Base-by-base conservation (phyloP, 2,888 invertebrate genomes). In the Andrena marginata region DNA sequence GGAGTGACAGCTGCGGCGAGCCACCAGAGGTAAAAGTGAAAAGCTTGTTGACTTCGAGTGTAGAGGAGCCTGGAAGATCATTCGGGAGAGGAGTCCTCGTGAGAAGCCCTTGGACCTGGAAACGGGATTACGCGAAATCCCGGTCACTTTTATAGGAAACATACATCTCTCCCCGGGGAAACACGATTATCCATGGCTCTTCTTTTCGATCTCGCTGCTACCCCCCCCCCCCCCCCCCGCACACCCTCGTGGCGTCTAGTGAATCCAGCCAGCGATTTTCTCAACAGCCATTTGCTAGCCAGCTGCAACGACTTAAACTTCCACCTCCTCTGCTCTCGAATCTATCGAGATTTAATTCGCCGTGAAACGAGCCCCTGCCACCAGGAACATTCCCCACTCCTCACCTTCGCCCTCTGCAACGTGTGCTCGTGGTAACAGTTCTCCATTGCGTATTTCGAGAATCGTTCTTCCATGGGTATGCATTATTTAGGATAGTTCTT, bases 51-150 rank as follows among this genome's bases (percentile, higher is more conserved):
- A 80, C 80, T 78, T 31, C 10, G 35, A 33, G n/a, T 2, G 56
- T 20, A 31, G 65, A 31, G 8, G 29, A 29, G 23, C 26, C 42
- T 13, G 13, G 48, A 26, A 20, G 59, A 49, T 62, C 63, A 64
- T 26, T 13, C 29, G n/a, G 7, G n/a, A 31, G 42, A 35, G 10
- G 10, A 31, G 49, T 29, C 7, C 35, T 29, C 77, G 33, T 59
- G 48, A 23, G 59, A 62, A 23, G n/a, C 80, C 86, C 69, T 59
- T 74, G 63, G 67, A 49, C 75, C 76, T 51, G 60, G 84, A 88
- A 90, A 88, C 86, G 87, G 92, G 93, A 93, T 93, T 93, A 93
- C 92, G 90, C 71, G 83, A 92, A 93, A 94, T 92, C 93, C 92
- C 91, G 92, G 91, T 91, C 91, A 93, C 91, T 93, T 92, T 92